Percentiles rank a stretch among this genome's conserved stretches.
These are phyloP conservation scores for Equus przewalskii DNA, from an alignment of 2,113 vertebrate genomes.

Conservation along the genomic window DNA sequence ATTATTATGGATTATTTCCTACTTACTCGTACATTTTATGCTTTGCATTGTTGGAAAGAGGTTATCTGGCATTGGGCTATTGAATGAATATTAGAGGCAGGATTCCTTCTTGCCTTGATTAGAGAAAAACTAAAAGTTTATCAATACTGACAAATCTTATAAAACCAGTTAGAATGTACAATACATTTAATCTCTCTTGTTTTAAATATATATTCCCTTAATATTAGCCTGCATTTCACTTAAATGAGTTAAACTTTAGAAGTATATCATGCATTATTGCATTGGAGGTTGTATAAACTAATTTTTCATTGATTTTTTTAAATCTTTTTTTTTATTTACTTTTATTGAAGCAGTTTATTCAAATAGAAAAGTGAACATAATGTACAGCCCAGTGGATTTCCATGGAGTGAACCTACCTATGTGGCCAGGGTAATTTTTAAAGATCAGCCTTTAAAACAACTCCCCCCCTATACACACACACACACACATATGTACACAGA, in stretches of 20 bases:
- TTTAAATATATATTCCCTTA: slow-evolving; percentile 7
- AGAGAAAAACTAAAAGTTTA: slow-evolving; percentile 11
- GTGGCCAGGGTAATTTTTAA: background rate
- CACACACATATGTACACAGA: background rate
- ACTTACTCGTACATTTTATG: background rate
- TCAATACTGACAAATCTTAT: background rate
- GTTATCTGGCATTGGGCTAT: background rate
- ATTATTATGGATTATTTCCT: background rate
- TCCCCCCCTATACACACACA: rapidly evolving
- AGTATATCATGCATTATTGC: background rate
- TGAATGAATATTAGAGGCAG: background rate
- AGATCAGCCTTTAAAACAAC: slow-evolving; percentile 14
- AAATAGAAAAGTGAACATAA: background rate
- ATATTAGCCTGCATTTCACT: background rate
- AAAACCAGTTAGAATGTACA: background rate
- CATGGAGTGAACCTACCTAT: background rate
- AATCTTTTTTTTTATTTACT: background rate
- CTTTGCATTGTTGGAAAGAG: background rate
- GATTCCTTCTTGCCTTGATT: background rate
- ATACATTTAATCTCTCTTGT: background rate
- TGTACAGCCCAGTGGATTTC: background rate
- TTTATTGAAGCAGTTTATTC: background rate
- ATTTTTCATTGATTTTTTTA: slow-evolving; percentile 6
- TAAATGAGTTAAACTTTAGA: slow-evolving; percentile 39
- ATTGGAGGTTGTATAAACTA: background rate